Evolutionary conservation across 2,888 invertebrate species (phyloP), one percentile per base, ranked within the genome.

Genomic region (Creontiades dilutus): DNA sequence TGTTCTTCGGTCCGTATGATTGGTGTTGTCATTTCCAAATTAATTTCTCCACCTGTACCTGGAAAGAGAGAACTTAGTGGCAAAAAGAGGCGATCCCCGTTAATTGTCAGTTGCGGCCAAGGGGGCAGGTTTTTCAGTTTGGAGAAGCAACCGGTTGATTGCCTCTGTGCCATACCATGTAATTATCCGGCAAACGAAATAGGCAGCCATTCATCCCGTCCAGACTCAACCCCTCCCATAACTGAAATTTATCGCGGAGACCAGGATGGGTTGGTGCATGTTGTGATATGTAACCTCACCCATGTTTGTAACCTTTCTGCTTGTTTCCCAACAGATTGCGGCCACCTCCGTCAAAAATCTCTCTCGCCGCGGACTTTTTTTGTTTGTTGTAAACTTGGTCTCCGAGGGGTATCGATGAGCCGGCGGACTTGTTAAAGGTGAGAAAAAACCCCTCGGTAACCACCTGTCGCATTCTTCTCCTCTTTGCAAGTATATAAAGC

Each of bases 131-230:
- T 68, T 68, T 68, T 78, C 28, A 78, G 78, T 78, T 78, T 78
- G 78, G 78, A 46, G 37, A 46, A 78, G 78, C 78, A 9, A 78
- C 78, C 14, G 78, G 78, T 78, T 78, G 78, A 78, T 78, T 78
- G 78, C 78, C 47, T 78, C 28, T 46, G 78, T 78, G 78, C 46
- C 46, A 78, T 78, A 78, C 78, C 78, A 46, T 78, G 78, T 78
- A 78, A 78, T 78, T 78, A 78, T 46, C 78, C 46, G 46, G 78
- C 46, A 68, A 68, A 68, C 68, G 23, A 23, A 68, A 68, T 68
- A 19, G 68, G 68, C 68, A 23, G 68, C 68, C 68, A 68, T 68
- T 68, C 68, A 68, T 68, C 68, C 68, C 68, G 68, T 23, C 19
- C 57, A 16, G 57, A 16, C 57, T 57, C 57, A 7, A 57, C 57